Conservation (phyloP, 2,797 vertebrate species). For the Pantherophis alleghaniensis region DNA sequence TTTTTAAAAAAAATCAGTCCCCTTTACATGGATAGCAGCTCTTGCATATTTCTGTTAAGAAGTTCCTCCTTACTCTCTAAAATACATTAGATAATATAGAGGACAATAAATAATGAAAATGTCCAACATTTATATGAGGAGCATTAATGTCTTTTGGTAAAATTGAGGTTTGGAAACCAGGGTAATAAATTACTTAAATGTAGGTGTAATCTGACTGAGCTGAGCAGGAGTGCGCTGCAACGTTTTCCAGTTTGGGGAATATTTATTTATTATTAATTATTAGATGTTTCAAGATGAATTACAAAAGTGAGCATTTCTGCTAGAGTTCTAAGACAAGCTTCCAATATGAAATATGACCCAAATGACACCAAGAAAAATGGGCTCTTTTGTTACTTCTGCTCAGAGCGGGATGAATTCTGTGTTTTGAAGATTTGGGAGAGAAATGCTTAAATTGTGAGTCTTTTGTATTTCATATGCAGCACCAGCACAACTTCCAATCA, state of each 20-base stretch:
- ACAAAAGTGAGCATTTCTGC: background rate
- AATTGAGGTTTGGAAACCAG: background rate
- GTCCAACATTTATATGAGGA: background rate
- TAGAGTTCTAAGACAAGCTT: background rate
- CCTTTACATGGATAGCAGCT: background rate
- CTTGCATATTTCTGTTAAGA: background rate
- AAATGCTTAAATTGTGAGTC: slow-evolving; percentile 7
- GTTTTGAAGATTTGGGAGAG: background rate
- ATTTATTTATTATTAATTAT: background rate
- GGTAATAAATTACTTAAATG: background rate
- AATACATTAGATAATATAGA: background rate
- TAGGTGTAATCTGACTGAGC: background rate
- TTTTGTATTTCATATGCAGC: background rate
- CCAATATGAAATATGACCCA: background rate
- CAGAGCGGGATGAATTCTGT: background rate
- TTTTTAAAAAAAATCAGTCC: background rate
- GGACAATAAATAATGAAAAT: background rate
- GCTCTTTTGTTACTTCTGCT: background rate
- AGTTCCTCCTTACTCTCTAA: background rate
- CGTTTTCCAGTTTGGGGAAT: background rate
- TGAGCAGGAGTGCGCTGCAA: background rate
- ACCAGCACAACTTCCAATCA: background rate
- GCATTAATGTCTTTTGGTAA: background rate
- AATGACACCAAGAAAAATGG: background rate
- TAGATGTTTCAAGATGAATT: background rate